Conservation (phyloP, 2,797 vertebrate genomes). For the Poecilia velifera region DNA sequence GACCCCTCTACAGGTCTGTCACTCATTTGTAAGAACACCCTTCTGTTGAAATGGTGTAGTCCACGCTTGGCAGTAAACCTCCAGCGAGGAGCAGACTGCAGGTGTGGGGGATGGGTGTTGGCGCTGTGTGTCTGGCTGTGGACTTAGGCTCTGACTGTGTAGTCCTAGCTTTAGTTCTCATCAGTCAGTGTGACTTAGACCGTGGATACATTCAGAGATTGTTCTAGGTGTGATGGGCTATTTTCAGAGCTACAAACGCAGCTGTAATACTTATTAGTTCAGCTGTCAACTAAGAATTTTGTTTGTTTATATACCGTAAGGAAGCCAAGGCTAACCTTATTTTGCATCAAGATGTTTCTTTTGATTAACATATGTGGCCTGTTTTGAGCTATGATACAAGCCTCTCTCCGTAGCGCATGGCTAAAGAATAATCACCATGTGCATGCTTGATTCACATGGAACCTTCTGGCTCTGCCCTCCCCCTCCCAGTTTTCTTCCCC, state of each 20-base stretch:
- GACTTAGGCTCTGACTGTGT: conserved; percentile 51
- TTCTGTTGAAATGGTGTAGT: conserved; percentile 75
- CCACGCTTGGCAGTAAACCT: conserved; percentile 77
- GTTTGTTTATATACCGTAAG: background rate
- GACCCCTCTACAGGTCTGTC: conserved; percentile 39
- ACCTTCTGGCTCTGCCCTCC: conserved; percentile 50
- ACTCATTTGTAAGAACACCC: conserved; percentile 42
- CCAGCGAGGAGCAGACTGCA: conserved; percentile 68
- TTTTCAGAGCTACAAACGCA: conserved; percentile 5
- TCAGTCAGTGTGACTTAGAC: conserved; percentile 22
- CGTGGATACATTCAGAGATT: conserved; percentile 9
- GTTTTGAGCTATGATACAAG: conserved; percentile 32
- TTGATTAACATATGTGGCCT: background rate
- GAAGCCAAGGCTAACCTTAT: background rate
- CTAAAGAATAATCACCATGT: conserved; percentile 57
- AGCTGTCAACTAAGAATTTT: conserved; percentile 8
- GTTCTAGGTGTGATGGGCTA: background rate
- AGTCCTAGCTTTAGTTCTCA: conserved; percentile 63
- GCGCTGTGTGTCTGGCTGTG: conserved; percentile 52
- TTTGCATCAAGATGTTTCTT: background rate
- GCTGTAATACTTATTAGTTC: conserved; percentile 5
- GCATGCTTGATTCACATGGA: conserved; percentile 58
- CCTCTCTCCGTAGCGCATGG: conserved; percentile 33
- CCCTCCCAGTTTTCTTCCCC: conserved; percentile 62
- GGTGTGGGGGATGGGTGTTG: conserved; percentile 74